Percentiles rank a stretch among this genome's conserved stretches.
phyloP scores from a whole-genome alignment of 2,888 invertebrate genomes.

The Patella caerulea region DNA sequence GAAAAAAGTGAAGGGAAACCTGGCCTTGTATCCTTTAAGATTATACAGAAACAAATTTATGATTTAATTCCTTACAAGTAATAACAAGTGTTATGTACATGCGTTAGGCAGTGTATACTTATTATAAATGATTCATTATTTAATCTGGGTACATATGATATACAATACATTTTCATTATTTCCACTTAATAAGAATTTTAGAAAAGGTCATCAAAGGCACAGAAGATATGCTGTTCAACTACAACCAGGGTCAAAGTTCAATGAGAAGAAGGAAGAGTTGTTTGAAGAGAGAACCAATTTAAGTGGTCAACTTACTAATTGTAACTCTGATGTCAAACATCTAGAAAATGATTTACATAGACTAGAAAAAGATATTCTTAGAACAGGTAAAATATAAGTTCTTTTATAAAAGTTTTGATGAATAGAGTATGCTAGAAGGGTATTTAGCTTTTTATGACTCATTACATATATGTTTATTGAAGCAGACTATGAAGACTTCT shows the following conservation, averaged over 20 bases:
- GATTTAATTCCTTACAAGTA: no score
- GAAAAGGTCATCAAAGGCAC: background rate
- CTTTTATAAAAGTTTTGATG: no score
- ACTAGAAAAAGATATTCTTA: constrained; percentile 42
- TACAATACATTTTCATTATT: no score
- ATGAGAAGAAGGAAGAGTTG: constrained; percentile 39
- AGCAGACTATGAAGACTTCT: no score
- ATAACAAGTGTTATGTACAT: no score
- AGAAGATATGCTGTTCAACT: constrained; percentile 43
- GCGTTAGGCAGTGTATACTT: no score
- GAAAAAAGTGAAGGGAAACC: constrained; percentile 58
- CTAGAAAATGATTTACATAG: constrained; percentile 48
- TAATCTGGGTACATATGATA: no score
- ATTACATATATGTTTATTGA: no score
- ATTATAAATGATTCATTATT: no score
- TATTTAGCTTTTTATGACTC: no score
- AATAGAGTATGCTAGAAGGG: no score
- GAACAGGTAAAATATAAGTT: constrained; percentile 38
- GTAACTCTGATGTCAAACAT: constrained; percentile 45
- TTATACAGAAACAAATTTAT: background rate
- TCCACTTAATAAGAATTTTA: background rate
- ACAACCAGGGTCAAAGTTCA: constrained; percentile 37
- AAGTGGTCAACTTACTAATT: constrained; percentile 45
- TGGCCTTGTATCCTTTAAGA: constrained; percentile 58
- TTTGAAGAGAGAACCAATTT: constrained; percentile 42